A percentile compares a stretch with the other conserved stretches of the same genome.
phyloP scores from a whole-genome alignment of 2,797 vertebrate genomes.

The Arremon aurantiirostris region DNA sequence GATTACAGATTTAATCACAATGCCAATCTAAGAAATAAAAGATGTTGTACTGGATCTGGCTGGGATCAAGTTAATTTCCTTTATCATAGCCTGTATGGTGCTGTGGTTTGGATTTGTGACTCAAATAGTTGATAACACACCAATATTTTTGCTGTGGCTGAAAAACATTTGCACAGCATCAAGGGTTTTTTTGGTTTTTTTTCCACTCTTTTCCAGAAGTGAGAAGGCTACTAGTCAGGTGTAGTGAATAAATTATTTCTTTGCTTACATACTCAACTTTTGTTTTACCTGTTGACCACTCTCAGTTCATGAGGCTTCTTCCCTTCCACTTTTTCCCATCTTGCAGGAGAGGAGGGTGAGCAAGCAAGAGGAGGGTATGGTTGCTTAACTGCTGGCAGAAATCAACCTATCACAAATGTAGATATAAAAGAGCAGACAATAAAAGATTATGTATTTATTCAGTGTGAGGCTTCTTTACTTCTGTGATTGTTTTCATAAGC shows the following conservation, averaged over 20 bases:
- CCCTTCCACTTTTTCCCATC: background rate
- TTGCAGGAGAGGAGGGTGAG: background rate
- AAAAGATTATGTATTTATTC: background rate
- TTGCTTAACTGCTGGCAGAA: background rate
- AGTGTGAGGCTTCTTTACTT: background rate
- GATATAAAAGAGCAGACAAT: background rate
- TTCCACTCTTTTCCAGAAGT: background rate
- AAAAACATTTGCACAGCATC: background rate
- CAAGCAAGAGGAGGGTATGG: background rate
- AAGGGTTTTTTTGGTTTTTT: accelerated
- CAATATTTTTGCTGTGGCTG: background rate
- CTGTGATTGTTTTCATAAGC: background rate
- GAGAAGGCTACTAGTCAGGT: background rate
- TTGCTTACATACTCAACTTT: background rate
- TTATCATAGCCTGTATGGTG: background rate
- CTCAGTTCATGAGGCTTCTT: background rate
- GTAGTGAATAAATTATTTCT: background rate
- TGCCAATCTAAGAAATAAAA: background rate
- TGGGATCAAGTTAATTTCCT: background rate
- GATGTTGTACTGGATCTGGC: background rate
- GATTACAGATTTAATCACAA: background rate
- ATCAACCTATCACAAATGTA: background rate
- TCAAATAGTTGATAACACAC: background rate
- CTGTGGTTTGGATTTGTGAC: background rate
- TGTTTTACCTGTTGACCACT: background rate